phyloP scores from a whole-genome alignment of 2,888 invertebrate species.

The Idaea straminata region DNA sequence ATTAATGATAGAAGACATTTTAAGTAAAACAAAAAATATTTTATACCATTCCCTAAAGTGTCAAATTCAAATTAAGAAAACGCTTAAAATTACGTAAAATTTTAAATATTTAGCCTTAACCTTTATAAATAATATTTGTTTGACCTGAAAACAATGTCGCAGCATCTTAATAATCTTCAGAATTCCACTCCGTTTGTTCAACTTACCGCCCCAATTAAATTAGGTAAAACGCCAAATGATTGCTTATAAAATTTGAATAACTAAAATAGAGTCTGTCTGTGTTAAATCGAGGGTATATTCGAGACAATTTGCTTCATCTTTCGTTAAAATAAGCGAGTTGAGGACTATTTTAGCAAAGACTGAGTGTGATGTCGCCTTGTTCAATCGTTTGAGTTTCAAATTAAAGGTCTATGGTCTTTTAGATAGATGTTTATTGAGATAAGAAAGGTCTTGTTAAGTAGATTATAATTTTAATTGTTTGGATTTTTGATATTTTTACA shows the following conservation, averaged over 20 bases:
- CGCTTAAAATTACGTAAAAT: slow-evolving; percentile 31
- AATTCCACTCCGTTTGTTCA: slow-evolving; percentile 10
- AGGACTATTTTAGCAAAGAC: neutral
- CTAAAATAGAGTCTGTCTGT: slow-evolving; percentile 9
- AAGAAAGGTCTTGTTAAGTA: slow-evolving; percentile 18
- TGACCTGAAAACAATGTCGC: neutral
- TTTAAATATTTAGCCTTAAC: neutral
- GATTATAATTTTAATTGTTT: neutral
- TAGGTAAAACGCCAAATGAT: slow-evolving; percentile 1
- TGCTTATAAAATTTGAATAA: slow-evolving; percentile 11
- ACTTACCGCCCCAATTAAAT: slow-evolving; percentile 8
- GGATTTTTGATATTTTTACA: no score
- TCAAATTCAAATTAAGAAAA: slow-evolving; percentile 10
- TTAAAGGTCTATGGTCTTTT: neutral
- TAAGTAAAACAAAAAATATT: no score
- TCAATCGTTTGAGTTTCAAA: neutral
- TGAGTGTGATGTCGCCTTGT: neutral
- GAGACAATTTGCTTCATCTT: neutral
- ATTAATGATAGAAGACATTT: no score
- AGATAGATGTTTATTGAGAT: slow-evolving; percentile 4
- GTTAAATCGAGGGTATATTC: neutral
- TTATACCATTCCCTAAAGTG: no score
- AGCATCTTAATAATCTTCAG: neutral
- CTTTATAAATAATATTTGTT: neutral
- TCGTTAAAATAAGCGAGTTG: neutral